Evolutionary conservation across 2,113 vertebrate genomes (phyloP).

Genomic region (Choloepus hoffmanni): DNA sequence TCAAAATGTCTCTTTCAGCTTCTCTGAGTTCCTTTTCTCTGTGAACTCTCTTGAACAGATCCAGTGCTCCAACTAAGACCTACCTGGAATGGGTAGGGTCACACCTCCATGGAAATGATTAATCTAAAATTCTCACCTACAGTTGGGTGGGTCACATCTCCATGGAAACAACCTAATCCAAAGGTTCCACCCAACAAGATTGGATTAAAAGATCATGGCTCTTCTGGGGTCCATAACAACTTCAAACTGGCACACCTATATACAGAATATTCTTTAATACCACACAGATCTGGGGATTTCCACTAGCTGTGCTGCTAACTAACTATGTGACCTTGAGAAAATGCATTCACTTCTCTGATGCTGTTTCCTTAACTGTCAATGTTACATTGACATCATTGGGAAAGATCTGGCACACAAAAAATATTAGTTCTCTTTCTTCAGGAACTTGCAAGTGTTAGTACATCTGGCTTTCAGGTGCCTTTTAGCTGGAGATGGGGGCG

Average conservation of each 20-base stretch:
- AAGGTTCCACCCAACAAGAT: no score
- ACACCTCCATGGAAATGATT: no score
- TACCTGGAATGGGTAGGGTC: no score
- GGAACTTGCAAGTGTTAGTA: not conserved
- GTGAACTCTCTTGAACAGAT: no score
- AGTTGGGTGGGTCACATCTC: no score
- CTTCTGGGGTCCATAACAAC: no score
- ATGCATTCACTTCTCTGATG: slow-evolving; percentile 22
- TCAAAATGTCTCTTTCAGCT: no score
- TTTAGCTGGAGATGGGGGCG: not conserved
- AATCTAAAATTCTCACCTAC: no score
- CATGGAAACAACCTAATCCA: no score
- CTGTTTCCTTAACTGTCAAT: slow-evolving; percentile 38
- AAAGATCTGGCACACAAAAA: slow-evolving; percentile 3
- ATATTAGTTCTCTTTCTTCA: slow-evolving; percentile 12
- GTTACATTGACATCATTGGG: not conserved
- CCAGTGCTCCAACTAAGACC: no score
- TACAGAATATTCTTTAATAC: slow-evolving; percentile 35
- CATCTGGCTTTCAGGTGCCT: not conserved
- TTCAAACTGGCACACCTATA: not conserved
- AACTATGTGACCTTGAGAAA: slow-evolving; percentile 46
- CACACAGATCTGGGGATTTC: slow-evolving; percentile 41
- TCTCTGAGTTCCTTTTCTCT: no score
- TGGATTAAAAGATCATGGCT: no score
- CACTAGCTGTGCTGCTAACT: slow-evolving; percentile 50